Evolutionary conservation across 2,888 invertebrate species (phyloP), one percentile per base, ranked within the genome.

Genomic region (Aspidapion aeneum): DNA sequence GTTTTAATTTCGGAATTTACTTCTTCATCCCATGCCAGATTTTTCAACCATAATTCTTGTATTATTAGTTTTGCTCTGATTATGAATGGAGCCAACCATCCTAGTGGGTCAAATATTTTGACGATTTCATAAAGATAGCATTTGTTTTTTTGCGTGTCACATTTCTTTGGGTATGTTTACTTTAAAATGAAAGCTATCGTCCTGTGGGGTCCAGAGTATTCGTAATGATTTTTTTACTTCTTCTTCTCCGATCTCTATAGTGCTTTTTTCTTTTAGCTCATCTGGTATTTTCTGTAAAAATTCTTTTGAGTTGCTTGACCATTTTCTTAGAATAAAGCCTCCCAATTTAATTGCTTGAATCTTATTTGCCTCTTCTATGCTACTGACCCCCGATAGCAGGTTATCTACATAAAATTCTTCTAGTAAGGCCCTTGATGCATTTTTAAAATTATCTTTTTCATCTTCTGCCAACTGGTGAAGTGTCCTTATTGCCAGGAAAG

Each of bases 241-340:
- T n/a, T n/a, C n/a, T n/a, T n/a, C n/a, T n/a, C n/a, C n/a, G 35
- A 35, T 35, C 12, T 35, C 35, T 7, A 35, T 35, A 35, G 35
- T 35, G 5, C 35, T 35, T 35, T 35, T 56, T 56, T 56, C 56
- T 21, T 56, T 56, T 20, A 56, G 19, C 19, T n/a, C 19, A 7
- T 56, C 56, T 2, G 56, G 19, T 2, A 56, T 56, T 7, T 18
- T 9, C 7, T 56, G 18, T 20, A 56, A 56, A 56, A 56, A 56
- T 19, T 56, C 12, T 19, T 56, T 56, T 3, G 56, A 56, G 19
- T 56, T 56, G 20, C 12, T 56, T 5, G 56, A 2, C 56, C 56
- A 56, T 56, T 56, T 56, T 19, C 56, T 56, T 2, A 56, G 56
- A 9, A 19, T 56, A 20, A 56, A 56, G 7, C 56, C 56, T 18